Conservation (phyloP, 2,888 invertebrate species). For the Mactromeris polynyma region DNA sequence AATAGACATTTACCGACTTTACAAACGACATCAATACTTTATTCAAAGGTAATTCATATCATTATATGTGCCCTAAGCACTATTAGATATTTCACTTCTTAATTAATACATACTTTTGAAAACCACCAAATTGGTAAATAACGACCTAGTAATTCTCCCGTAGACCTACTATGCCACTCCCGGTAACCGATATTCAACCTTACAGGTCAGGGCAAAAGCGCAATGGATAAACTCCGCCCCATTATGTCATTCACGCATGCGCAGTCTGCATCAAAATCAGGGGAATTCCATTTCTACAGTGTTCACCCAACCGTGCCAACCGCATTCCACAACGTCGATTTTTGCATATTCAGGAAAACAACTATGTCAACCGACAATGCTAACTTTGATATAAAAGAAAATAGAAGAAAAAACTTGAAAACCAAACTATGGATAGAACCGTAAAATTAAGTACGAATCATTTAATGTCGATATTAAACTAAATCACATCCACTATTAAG, state of each 20-base stretch:
- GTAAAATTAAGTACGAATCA: background rate
- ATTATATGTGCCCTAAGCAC: background rate
- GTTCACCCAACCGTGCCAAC: constrained; percentile 44
- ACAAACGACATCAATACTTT: background rate
- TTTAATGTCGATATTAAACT: background rate
- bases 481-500: background rate
- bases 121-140: background rate
- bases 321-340: constrained; percentile 51
- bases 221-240: constrained; percentile 47
- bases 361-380: background rate
- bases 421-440: background rate
- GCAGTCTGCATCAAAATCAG: constrained; percentile 15
- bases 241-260: constrained; percentile 66
- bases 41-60: background rate
- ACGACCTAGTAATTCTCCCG: background rate
- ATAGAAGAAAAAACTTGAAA: constrained; percentile 6
- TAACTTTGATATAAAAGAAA: constrained; percentile 10
- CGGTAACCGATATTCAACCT: constrained; percentile 10
- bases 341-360: constrained; percentile 10
- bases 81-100: background rate
- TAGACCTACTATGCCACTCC: background rate
- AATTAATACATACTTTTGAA: constrained; percentile 1
- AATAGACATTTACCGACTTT: background rate
- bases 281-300: constrained; percentile 41
- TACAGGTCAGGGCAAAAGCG: background rate